Evolutionary conservation across 2,113 vertebrate genomes (phyloP).

Genomic region (Axis porcinus): DNA sequence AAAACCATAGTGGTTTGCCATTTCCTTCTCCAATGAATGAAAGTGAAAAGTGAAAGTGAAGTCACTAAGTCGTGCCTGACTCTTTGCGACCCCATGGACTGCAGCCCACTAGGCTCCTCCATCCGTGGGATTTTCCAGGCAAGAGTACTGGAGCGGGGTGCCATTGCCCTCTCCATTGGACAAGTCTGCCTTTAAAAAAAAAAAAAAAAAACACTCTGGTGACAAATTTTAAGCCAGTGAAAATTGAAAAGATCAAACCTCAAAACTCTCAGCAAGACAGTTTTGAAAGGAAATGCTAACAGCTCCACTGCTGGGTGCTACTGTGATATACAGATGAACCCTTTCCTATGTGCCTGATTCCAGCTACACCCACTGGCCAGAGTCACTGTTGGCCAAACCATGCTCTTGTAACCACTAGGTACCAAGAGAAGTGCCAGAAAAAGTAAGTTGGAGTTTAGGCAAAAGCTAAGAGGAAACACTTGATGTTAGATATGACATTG

Average conservation of each 20-base stretch:
- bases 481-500: slow-evolving; percentile 40
- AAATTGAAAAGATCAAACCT: slow-evolving; percentile 49
- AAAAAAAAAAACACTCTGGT: background rate
- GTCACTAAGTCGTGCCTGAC: background rate
- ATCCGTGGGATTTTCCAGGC: background rate
- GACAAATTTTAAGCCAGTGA: background rate
- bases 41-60: background rate
- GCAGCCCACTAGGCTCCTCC: background rate
- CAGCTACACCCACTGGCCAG: slow-evolving; percentile 47
- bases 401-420: background rate
- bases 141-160: background rate
- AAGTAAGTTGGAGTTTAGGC: slow-evolving; percentile 37
- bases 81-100: background rate
- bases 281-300: slow-evolving; percentile 62
- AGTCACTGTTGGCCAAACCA: slow-evolving; percentile 9
- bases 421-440: slow-evolving; percentile 56
- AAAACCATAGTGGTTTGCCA: background rate
- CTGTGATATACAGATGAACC: slow-evolving; percentile 25
- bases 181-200: background rate
- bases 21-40: background rate
- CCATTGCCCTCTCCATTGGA: background rate
- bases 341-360: background rate
- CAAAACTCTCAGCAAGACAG: slow-evolving; percentile 55
- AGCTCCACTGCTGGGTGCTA: background rate
- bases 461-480: slow-evolving; percentile 46